Conservation (phyloP, 2,113 vertebrate species). For the Lathamus discolor region DNA sequence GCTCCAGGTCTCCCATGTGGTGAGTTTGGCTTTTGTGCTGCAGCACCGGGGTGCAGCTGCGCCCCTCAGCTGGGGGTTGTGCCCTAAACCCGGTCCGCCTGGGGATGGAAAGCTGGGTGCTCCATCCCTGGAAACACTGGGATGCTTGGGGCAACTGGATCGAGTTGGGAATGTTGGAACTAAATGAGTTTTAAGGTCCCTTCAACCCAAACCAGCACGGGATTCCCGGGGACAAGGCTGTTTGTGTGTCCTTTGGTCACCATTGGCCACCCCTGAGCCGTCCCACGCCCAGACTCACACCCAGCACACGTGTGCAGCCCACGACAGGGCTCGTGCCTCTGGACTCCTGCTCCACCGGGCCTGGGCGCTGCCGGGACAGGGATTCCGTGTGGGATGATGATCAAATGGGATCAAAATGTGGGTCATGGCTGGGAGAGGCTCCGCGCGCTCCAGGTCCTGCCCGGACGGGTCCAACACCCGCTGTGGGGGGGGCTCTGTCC, state of each 20-base stretch:
- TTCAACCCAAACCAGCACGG: not conserved
- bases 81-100: fast-evolving
- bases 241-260: not conserved
- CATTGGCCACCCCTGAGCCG: fast-evolving
- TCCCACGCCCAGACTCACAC: not conserved
- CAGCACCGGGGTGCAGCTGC: too few species aligned
- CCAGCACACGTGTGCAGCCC: not conserved
- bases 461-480: fast-evolving
- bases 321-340: not conserved
- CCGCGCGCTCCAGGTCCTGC: not conserved
- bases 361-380: not conserved
- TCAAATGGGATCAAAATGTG: not conserved
- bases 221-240: fast-evolving
- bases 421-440: not conserved
- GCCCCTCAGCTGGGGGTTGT: fast-evolving
- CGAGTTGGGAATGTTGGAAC: not conserved
- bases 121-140: not conserved
- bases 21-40: constrained; percentile 48
- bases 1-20: constrained; percentile 75
- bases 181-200: not conserved
- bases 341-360: too few species aligned
- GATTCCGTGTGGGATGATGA: not conserved
- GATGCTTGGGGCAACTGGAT: not conserved
- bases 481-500: not conserved
- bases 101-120: not conserved